Evolutionary conservation across 2,888 invertebrate species (phyloP), one percentile per base, ranked within the genome.

Genomic region (Ctena decussata): DNA sequence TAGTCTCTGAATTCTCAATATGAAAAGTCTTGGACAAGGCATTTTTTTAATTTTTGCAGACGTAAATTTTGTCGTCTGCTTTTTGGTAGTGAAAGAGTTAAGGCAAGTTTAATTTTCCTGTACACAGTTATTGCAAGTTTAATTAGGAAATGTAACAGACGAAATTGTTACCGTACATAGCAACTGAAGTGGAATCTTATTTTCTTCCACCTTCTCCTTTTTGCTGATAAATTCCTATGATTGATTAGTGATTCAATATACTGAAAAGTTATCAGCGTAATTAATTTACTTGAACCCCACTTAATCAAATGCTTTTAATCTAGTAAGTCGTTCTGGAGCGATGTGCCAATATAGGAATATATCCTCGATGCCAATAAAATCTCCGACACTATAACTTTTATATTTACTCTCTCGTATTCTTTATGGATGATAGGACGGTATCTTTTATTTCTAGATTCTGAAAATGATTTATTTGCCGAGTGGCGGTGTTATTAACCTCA

Each of bases 261-360:
- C 35, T 65, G 65, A 65, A 65, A 65, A 65, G 35, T 65, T 65
- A 65, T 65, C 65, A 65, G 35, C 32, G 65, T 65, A 65, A 65
- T 65, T 65, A 65, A 65, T 65, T 65, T 65, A 65, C 65, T 65
- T 65, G 65, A 65, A 24, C 65, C 35, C 35, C 35, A 65, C 65
- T 65, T 65, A 65, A 65, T 65, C 65, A 65, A 65, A 65, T 65
- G 65, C 65, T 35, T 65, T 65, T 65, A 65, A 65, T 65, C 65
- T 65, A 65, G 65, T 65, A 65, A 65, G 65, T 65, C 35, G 24
- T 65, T 35, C 65, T 1, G 6, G 65, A 65, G 35, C 65, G 12
- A 30, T 65, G 30, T 65, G 65, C 65, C 65, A 65, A 65, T 65
- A 65, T 57, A 15, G 24, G 57, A 27, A 57, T 27, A 57, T n/a